These are phyloP conservation scores for Ptilorrhoa leucosticta DNA, from an alignment of 2,113 vertebrate genomes.

Conservation along the genomic window DNA sequence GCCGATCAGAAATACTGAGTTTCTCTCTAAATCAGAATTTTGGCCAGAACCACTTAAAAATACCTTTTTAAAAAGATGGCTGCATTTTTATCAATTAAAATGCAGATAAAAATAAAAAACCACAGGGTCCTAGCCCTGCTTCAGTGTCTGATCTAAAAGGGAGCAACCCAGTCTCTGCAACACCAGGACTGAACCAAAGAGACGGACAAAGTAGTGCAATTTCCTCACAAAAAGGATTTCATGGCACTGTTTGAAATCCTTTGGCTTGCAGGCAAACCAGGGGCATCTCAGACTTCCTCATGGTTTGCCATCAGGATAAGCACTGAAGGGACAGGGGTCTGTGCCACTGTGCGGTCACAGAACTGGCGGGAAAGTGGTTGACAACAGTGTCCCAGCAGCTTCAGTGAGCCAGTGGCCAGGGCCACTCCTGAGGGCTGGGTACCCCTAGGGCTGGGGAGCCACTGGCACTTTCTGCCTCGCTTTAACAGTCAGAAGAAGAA, in stretches of 20 bases:
- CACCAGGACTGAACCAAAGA: neutral
- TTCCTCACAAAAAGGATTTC: neutral
- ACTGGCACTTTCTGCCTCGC: neutral
- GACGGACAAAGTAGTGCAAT: neutral
- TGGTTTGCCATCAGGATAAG: neutral
- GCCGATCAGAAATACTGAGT: neutral
- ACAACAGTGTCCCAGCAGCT: neutral
- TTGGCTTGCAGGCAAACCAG: fast-evolving
- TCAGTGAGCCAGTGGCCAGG: neutral
- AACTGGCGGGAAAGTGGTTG: neutral
- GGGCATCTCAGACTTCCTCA: neutral
- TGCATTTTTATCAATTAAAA: neutral
- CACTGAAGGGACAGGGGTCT: neutral
- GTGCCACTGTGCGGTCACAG: fast-evolving
- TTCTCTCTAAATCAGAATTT: neutral
- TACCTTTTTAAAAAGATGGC: neutral
- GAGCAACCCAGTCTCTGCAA: neutral
- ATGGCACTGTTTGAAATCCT: neutral
- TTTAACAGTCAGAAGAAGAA: conserved; percentile 71
- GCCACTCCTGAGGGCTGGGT: neutral
- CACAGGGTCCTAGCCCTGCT: neutral
- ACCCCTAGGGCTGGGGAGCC: neutral
- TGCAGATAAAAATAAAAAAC: neutral
- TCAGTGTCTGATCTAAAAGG: neutral
- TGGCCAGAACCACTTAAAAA: neutral